These are phyloP conservation scores for Spisula subtruncata DNA, from an alignment of 2,888 invertebrate genomes.

Conservation along the genomic window DNA sequence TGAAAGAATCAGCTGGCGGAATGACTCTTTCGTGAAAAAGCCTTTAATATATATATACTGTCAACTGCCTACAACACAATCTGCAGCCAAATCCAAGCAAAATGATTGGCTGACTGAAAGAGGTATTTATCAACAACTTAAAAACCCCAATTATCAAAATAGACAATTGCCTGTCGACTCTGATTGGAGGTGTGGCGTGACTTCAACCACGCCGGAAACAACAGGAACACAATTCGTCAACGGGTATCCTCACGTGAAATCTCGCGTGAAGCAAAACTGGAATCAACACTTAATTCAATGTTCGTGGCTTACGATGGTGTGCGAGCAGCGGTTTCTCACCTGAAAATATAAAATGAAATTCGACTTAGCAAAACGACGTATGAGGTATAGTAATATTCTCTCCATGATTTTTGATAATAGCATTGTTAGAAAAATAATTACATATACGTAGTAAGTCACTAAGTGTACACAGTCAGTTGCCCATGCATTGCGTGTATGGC, in stretches of 20 bases:
- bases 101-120: neutral
- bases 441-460: too few relatives aligned
- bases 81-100: neutral
- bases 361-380: neutral
- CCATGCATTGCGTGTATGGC: too few relatives aligned
- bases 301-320: neutral
- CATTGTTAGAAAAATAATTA: too few relatives aligned
- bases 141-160: neutral
- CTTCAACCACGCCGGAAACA: neutral
- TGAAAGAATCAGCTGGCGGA: constrained; percentile 1
- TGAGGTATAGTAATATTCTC: neutral
- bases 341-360: neutral
- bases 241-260: neutral
- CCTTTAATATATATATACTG: neutral
- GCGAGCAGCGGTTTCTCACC: neutral
- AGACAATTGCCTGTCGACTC: neutral
- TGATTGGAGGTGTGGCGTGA: neutral
- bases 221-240: neutral
- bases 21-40: neutral
- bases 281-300: neutral
- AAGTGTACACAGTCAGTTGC: neutral
- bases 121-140: neutral
- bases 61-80: neutral
- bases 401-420: neutral
- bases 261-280: neutral